A percentile compares a stretch with the other conserved stretches of the same genome.
phyloP scores from a whole-genome alignment of 2,888 invertebrate species.

The Oconnorella tubifera region DNA sequence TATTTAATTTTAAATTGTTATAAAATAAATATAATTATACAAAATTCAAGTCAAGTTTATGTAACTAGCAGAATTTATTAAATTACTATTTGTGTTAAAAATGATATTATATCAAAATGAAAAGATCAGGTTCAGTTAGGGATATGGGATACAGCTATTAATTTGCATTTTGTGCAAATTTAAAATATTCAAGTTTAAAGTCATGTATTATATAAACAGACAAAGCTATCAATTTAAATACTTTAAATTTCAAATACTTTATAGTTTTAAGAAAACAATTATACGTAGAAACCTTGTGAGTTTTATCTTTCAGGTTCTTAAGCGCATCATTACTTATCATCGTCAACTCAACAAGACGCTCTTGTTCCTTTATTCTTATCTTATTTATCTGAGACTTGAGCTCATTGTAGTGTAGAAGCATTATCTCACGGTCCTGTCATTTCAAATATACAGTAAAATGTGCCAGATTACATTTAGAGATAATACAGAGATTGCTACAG shows the following conservation, averaged over 20 bases:
- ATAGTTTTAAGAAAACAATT: too few species aligned
- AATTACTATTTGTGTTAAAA: background rate
- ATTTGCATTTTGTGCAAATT: too few species aligned
- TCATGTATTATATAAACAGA: too few species aligned
- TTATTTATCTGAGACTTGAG: constrained; percentile 56
- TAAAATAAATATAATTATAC: background rate
- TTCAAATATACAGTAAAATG: too few species aligned
- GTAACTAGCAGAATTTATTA: background rate
- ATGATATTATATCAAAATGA: too few species aligned
- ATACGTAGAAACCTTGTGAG: constrained; percentile 53
- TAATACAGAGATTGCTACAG: too few species aligned
- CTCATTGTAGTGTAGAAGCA: constrained; percentile 49
- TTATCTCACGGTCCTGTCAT: constrained; percentile 50
- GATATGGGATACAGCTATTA: too few species aligned
- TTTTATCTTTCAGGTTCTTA: constrained; percentile 48
- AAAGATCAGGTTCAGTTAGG: too few species aligned
- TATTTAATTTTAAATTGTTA: background rate
- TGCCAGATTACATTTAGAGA: too few species aligned
- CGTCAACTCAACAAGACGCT: constrained; percentile 53
- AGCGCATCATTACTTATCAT: constrained; percentile 52
- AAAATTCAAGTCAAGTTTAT: background rate
- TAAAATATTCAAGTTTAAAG: too few species aligned
- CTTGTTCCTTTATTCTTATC: constrained; percentile 49
- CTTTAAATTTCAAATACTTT: too few species aligned
- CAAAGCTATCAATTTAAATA: too few species aligned